Conservation (phyloP, 1,140 invertebrate species). For the Lasaia peninsularis region DNA sequence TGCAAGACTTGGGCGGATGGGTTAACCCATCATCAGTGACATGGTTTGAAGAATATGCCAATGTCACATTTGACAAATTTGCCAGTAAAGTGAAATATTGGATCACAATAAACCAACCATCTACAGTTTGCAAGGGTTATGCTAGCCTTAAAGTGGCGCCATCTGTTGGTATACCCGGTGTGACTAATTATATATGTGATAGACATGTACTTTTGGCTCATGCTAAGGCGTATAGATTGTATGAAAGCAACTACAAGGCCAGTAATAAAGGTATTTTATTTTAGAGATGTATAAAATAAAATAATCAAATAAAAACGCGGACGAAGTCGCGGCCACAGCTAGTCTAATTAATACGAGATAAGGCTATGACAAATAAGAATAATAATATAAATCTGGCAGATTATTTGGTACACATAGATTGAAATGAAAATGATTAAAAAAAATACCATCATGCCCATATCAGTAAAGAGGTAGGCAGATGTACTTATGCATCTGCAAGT, state of each 20-base stretch:
- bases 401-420: too few relatives aligned
- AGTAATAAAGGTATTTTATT: conserved; percentile 72
- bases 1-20: conserved; percentile 83
- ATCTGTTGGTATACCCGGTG: conserved; percentile 66
- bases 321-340: too few relatives aligned
- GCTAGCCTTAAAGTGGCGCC: conserved; percentile 69
- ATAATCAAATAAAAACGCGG: too few relatives aligned
- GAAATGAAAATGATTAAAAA: too few relatives aligned
- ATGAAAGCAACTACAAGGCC: conserved; percentile 79
- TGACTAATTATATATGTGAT: conserved; percentile 77
- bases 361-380: too few relatives aligned
- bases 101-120: conserved; percentile 85
- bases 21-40: conserved; percentile 79
- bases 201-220: conserved; percentile 80
- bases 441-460: too few relatives aligned
- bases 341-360: too few relatives aligned
- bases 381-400: too few relatives aligned
- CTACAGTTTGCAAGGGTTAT: conserved; percentile 74
- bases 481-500: too few relatives aligned
- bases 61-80: conserved; percentile 78
- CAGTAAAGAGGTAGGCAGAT: too few relatives aligned
- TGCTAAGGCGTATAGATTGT: conserved; percentile 80
- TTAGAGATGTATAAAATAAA: too few relatives aligned
- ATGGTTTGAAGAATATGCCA: conserved; percentile 80
- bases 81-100: conserved; percentile 80